Conservation (phyloP, 2,113 vertebrate species). For the Lasiurus cinereus region DNA sequence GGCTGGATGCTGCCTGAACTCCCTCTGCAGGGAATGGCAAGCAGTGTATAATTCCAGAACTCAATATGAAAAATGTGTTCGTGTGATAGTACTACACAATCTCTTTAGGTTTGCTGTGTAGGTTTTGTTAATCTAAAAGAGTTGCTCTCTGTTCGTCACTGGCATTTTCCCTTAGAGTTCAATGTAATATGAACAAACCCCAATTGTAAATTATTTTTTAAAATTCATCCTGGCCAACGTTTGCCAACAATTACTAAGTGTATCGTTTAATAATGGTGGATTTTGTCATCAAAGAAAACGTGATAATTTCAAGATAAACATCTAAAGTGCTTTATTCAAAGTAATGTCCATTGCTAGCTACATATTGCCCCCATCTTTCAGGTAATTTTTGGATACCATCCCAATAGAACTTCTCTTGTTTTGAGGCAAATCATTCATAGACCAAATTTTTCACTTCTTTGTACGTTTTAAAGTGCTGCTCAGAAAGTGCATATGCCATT, state of each 20-base stretch:
- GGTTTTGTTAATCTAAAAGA: background rate
- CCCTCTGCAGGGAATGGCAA: constrained; percentile 78
- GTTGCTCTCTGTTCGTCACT: background rate
- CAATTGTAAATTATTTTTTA: constrained; percentile 21
- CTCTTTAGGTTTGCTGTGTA: constrained; percentile 69
- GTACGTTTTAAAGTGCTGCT: no score
- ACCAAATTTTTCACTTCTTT: no score
- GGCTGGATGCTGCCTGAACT: constrained; percentile 86
- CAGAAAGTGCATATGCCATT: no score
- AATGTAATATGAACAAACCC: background rate
- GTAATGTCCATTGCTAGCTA: no score
- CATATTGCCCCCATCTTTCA: no score
- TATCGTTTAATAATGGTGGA: no score
- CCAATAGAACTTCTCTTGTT: no score
- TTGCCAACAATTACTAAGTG: background rate
- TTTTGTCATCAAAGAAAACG: no score
- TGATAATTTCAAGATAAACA: no score
- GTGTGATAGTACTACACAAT: constrained; percentile 57
- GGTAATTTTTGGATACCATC: no score
- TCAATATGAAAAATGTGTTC: background rate
- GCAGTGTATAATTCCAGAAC: constrained; percentile 78
- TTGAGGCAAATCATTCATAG: no score
- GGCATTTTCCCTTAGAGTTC: background rate
- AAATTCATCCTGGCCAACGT: background rate
- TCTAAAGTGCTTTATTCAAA: no score